Evolutionary conservation across 2,113 vertebrate species (phyloP).

Genomic region (Istiophorus platypterus): DNA sequence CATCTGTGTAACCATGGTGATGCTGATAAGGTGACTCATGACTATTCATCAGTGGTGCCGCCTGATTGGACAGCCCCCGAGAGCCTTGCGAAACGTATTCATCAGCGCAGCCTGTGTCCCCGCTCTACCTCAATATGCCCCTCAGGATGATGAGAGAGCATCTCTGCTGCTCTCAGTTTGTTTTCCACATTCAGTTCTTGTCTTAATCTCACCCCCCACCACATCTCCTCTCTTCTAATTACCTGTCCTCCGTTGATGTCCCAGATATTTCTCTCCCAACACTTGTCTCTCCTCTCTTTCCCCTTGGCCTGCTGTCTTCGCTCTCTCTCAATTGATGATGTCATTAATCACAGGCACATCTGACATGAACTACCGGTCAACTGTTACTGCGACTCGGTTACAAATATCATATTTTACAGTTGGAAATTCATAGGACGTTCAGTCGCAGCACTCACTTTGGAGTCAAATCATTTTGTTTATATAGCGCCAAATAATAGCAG

Average conservation of each 20-base stretch:
- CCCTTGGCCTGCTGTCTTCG: not conserved
- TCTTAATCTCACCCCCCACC: conserved; percentile 23
- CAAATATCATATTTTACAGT: conserved; percentile 4
- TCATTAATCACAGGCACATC: conserved; percentile 36
- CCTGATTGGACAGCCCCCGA: conserved; percentile 77
- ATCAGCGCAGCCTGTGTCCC: conserved; percentile 68
- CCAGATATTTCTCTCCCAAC: conserved; percentile 10
- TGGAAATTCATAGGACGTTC: not conserved
- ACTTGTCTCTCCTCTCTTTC: not conserved
- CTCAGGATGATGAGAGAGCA: conserved; percentile 49
- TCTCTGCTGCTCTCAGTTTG: conserved; percentile 55
- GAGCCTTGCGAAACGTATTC: conserved; percentile 68
- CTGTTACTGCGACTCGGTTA: not conserved
- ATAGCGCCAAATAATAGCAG: too few relatives aligned
- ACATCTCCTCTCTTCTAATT: conserved; percentile 46
- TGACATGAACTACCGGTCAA: conserved; percentile 35
- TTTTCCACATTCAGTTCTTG: conserved; percentile 47
- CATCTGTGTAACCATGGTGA: conserved; percentile 82
- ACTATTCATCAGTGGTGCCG: conserved; percentile 79
- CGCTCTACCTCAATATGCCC: conserved; percentile 62
- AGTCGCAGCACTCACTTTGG: not conserved
- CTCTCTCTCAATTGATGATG: conserved; percentile 38
- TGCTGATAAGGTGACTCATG: conserved; percentile 82
- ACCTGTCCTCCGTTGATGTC: conserved; percentile 40
- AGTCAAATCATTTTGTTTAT: too few relatives aligned